Conservation (phyloP, 2,113 vertebrate species). For the Macroglossus sobrinus region DNA sequence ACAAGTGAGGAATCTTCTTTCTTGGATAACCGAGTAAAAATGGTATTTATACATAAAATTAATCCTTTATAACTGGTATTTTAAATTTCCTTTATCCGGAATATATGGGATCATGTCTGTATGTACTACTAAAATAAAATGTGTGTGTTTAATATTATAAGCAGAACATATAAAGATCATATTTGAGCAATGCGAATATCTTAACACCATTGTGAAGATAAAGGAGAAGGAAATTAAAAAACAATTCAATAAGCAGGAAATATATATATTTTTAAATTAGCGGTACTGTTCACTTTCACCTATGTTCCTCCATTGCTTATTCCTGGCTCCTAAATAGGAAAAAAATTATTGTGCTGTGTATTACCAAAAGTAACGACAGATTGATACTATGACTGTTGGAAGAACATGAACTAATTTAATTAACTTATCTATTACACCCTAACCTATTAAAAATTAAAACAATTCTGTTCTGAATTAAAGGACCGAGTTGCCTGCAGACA, state of each 20-base stretch:
- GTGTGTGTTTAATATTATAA: neutral
- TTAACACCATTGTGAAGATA: neutral
- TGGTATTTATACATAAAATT: neutral
- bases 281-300: neutral
- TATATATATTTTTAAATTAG: neutral
- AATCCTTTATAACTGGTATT: neutral
- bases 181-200: neutral
- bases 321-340: neutral
- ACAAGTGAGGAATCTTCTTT: conserved; percentile 39
- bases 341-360: neutral
- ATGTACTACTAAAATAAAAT: neutral
- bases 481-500: neutral
- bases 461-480: neutral
- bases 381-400: neutral
- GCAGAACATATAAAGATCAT: neutral
- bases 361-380: neutral
- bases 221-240: neutral
- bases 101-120: neutral
- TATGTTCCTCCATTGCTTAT: neutral
- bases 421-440: neutral
- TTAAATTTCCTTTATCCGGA: neutral
- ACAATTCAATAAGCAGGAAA: neutral
- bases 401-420: conserved; percentile 32
- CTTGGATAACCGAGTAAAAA: neutral
- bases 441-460: conserved; percentile 4